Conservation (phyloP, 2,797 vertebrate species). For the Gorsachius magnificus region DNA sequence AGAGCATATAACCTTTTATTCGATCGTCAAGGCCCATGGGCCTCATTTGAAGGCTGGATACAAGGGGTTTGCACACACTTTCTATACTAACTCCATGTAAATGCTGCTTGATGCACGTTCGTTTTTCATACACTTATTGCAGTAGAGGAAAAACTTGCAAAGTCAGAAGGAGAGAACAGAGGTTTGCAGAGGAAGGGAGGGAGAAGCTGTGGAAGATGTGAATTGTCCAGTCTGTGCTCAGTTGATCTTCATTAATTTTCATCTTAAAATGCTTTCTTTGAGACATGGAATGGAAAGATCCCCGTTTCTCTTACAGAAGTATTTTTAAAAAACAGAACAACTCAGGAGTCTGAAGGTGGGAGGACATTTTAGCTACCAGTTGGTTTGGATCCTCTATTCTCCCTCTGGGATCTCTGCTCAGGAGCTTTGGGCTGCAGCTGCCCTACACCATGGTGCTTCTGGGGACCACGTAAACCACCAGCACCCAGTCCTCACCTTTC, state of each 20-base stretch:
- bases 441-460: fast-evolving
- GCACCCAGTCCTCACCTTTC: not conserved
- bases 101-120: not conserved
- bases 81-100: not conserved
- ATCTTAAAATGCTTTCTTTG: not conserved
- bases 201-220: not conserved
- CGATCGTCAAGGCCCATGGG: not conserved
- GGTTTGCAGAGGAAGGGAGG: not conserved
- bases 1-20: not conserved
- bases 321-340: not conserved
- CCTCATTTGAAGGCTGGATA: not conserved
- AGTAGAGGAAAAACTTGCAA: not conserved
- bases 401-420: not conserved
- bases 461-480: not conserved
- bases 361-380: not conserved
- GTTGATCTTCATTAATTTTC: not conserved
- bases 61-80: not conserved
- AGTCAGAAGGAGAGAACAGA: not conserved
- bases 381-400: not conserved
- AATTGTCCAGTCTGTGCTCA: not conserved
- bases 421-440: not conserved
- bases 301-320: not conserved
- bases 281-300: not conserved
- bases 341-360: not conserved
- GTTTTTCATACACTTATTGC: not conserved